Evolutionary conservation across 2,888 invertebrate species (phyloP), one percentile per base, ranked within the genome.

Genomic region (Furcula furcula): DNA sequence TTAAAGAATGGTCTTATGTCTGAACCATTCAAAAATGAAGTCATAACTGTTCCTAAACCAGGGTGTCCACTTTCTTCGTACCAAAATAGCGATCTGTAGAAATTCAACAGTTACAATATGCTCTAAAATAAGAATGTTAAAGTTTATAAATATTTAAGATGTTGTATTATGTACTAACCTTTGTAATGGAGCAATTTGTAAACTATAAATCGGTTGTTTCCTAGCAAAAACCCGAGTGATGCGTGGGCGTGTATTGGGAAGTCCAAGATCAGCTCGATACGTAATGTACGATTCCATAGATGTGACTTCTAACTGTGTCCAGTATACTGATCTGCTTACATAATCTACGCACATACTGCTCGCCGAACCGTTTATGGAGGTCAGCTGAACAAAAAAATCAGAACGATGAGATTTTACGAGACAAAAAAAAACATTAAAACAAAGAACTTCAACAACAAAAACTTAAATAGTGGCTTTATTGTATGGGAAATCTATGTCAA

Each of bases 271-370:
- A 3, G 95, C 81, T 44, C 92, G 90, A 60, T 93, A 92, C 14
- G 94, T 86, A 0, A 90, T 90, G 48, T 89, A 85, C n/a, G 81
- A 72, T 3, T 82, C 79, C 1, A 82, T 77, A 2, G 82, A 68
- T 1, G 70, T 69, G 15, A 88, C 78, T 49, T 90, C 90, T 11
- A 90, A 65, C 74, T 96, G 96, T 0, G 94, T 91, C 93, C 96
- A 97, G 71, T 95, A 98, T 4, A 98, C 83, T 27, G 93, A 92
- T 29, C 97, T 90, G 29, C 94, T 92, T 25, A 98, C 91, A 98
- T 98, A 98, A 77, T 98, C 97, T 0, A 96, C 90, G 1, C 94
- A 92, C 14, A 98, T 77, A 40, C 94, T 93, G 6, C 91, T 79
- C 2, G 85, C 88, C 7, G 85, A 74, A 2, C 80, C 85, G 41